Percentiles rank a stretch among this genome's conserved stretches.
These are phyloP conservation scores for Tetrax tetrax DNA, from an alignment of 2,113 vertebrate species.

Conservation along the genomic window DNA sequence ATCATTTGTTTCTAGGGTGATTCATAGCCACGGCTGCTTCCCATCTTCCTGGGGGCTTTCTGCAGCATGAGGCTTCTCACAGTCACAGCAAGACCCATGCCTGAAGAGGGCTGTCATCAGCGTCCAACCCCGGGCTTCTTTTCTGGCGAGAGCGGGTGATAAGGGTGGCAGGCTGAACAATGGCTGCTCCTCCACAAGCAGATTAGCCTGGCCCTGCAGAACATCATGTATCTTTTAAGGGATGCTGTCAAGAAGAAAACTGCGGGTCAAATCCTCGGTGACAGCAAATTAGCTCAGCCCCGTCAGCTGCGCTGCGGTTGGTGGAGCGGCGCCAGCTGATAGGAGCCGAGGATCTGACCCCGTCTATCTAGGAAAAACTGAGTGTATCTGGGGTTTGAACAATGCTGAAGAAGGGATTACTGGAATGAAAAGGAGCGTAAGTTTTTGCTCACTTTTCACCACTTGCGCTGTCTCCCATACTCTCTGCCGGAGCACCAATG, in stretches of 20 bases:
- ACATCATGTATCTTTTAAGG: constrained; percentile 25
- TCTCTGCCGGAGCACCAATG: not conserved
- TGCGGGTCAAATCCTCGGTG: not conserved
- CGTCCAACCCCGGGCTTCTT: not conserved
- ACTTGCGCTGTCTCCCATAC: not conserved
- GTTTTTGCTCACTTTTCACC: not conserved
- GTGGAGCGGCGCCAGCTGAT: not conserved
- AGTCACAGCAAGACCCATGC: not conserved
- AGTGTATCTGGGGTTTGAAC: not conserved
- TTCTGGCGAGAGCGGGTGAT: not conserved
- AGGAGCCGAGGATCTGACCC: not conserved
- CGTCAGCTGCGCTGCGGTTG: not conserved
- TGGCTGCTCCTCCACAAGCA: not conserved
- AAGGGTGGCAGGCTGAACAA: not conserved
- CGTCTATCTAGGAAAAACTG: not conserved
- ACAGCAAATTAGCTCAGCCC: not conserved
- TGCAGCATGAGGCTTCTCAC: not conserved
- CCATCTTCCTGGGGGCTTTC: not conserved
- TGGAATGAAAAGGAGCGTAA: not conserved
- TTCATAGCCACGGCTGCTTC: constrained; percentile 4
- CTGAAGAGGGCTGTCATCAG: constrained; percentile 8
- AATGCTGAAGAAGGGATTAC: not conserved
- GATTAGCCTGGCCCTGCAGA: constrained; percentile 26
- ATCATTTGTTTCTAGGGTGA: constrained; percentile 51
- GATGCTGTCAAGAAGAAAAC: constrained; percentile 21